Evolutionary conservation across 2,797 vertebrate genomes (phyloP), one percentile per base, ranked within the genome.

Genomic region (Huso huso): DNA sequence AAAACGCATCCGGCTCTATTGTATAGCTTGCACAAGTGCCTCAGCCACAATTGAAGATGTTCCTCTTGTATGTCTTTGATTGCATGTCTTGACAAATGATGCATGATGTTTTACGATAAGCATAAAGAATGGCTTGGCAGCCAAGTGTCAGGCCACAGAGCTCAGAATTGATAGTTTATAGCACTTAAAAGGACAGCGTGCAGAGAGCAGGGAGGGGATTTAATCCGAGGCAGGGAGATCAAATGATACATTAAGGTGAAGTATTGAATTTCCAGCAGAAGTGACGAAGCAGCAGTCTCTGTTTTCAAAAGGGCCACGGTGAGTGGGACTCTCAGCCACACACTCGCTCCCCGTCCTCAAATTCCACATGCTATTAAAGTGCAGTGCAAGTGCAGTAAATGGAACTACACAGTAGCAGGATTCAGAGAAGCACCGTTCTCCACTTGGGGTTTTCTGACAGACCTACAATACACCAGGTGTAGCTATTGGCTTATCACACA

Each of bases 241-340:
- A 13, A 72, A 73, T 58, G 70, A 78, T 71, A 69, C 71, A 71
- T 72, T 77, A 69, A 80, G 65, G 78, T 75, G 75, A 79, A 77
- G 18, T 74, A 78, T 75, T 69, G 75, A 68, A 74, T 84, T 76
- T 76, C 77, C 62, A 68, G 78, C 77, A 79, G 77, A 73, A 69
- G 66, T 9, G 59, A 73, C 66, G 75, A 70, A 80, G 82, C 76
- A 71, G 70, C 63, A 78, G 65, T 80, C 74, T 67, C 67, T 78
- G 58, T 82, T 82, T 73, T 49, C 13, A 15, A 52, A 71, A 67
- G 64, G 63, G 66, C 48, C 60, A 49, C 55, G 51, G 55, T 71
- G 64, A 70, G 66, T 51, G 13, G 49, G 23, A 57, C 59, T n/a
- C n/a, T 48, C 63, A 63, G 18, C 61, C 69, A 70, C 67, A 72